Evolutionary conservation across 92 coral and sea anemone species (phyloP).

Genomic region (Porites lobata): DNA sequence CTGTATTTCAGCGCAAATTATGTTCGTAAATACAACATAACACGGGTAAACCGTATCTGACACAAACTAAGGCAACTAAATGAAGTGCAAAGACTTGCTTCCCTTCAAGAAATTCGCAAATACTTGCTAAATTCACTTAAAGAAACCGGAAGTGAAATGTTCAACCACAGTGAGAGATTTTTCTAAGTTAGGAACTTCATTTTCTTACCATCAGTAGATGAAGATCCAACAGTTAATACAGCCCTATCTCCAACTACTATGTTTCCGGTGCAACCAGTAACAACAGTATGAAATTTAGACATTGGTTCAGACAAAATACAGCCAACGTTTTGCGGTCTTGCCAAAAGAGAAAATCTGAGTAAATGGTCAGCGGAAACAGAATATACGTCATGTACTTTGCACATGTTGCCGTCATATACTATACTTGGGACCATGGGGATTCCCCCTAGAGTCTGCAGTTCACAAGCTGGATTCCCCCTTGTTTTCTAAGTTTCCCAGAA

Average conservation of each 20-base stretch:
- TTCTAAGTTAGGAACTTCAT: too few species aligned
- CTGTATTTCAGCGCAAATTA: too few species aligned
- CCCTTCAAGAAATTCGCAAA: background rate
- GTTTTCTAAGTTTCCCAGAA: too few species aligned
- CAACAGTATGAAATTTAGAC: slow-evolving; percentile 55
- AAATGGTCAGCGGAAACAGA: too few species aligned
- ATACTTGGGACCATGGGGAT: too few species aligned
- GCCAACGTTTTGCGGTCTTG: too few species aligned
- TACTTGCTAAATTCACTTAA: too few species aligned
- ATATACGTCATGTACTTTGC: too few species aligned
- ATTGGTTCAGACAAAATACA: background rate
- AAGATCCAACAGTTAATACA: slow-evolving; percentile 12
- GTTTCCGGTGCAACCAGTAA: slow-evolving; percentile 41
- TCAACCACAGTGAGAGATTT: background rate
- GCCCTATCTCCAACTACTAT: slow-evolving; percentile 72
- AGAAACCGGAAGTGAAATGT: slow-evolving; percentile 14
- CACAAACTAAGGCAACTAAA: background rate
- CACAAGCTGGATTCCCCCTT: too few species aligned
- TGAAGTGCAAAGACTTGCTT: background rate
- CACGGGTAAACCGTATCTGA: background rate
- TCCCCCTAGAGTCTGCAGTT: too few species aligned
- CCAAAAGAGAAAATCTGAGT: background rate
- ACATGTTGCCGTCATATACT: too few species aligned
- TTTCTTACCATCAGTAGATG: background rate
- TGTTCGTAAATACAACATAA: background rate